Evolutionary conservation across 2,888 invertebrate species (phyloP), one percentile per base, ranked within the genome.

Genomic region (Phrixothrix hirtus): DNA sequence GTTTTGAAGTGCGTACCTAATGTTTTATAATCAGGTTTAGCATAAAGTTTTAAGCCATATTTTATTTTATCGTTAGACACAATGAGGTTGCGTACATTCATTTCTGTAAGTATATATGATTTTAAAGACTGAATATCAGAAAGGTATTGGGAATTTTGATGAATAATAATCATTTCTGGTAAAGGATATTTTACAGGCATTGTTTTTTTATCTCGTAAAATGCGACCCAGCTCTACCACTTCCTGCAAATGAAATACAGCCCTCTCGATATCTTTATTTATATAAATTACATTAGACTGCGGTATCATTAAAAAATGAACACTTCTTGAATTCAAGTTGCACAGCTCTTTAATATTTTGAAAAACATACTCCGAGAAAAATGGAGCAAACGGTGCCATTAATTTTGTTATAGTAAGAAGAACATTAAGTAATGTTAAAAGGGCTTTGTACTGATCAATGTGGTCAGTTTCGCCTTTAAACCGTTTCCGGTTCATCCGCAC

Each of bases 351-450:
- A 58, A 99, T 75, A 48, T 89, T 88, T 74, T 93, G 92, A 76
- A 93, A 99, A 86, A 99, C 94, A 52, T 88, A 84, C 75, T 99
- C 99, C 0, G 95, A 89, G 41, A 99, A 80, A 77, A 93, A 99
- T 0, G 99, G 99, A 0, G 95, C 95, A 74, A 98, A 97, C 0
- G 99, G 96, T 1, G 98, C 92, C 92, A 99, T 97, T 65, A 97
- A 86, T 64, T 89, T 83, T 0, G 88, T 85, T 85, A 99, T 92
- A 42, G 89, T 87, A 67, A 87, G 88, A 16, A 99, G 78, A 0
- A 98, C 93, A 62, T 87, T 84, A 71, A 89, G 95, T 4, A 99
- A 80, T 0, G 97, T 94, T 60, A 91, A 86, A 44, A 99, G 75
- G 0, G 97, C 93, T 46, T 85, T 81, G 53, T 85, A 81, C 67